Conservation (phyloP, 2,113 vertebrate genomes). For the Trichomycterus rosablanca region DNA sequence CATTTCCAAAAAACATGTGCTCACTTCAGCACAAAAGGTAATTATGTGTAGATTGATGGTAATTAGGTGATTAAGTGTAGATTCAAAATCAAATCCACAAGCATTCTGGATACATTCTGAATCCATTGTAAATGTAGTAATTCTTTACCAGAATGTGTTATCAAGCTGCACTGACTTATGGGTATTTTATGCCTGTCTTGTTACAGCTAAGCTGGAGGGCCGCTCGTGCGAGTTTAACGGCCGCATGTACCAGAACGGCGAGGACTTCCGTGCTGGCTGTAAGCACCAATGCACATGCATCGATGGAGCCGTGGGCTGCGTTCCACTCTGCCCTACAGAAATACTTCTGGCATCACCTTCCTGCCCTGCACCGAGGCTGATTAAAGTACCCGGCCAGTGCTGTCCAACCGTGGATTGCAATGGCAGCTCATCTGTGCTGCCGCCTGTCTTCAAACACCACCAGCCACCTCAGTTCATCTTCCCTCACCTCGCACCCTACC, state of each 20-base stretch:
- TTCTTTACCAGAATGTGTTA: too few species aligned
- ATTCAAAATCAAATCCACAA: too few species aligned
- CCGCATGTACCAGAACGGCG: conserved; percentile 73
- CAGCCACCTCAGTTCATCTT: conserved; percentile 47
- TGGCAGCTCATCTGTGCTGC: conserved; percentile 46
- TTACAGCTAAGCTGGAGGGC: conserved; percentile 71
- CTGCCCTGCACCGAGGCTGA: conserved; percentile 66
- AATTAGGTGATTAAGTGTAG: too few species aligned
- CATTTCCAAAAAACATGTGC: too few species aligned
- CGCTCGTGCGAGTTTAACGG: conserved; percentile 76
- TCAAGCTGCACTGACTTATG: too few species aligned
- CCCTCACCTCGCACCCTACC: conserved; percentile 49
- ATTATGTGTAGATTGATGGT: too few species aligned
- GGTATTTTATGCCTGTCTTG: not conserved
- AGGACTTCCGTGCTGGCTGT: conserved; percentile 73
- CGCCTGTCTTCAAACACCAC: conserved; percentile 40
- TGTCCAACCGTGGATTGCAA: conserved; percentile 70
- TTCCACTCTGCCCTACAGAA: conserved; percentile 70
- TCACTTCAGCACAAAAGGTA: too few species aligned
- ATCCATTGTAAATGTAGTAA: too few species aligned
- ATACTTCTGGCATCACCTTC: conserved; percentile 62
- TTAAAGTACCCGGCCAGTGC: conserved; percentile 74
- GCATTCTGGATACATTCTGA: too few species aligned
- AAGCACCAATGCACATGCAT: conserved; percentile 80
- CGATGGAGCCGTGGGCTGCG: conserved; percentile 75